These are phyloP conservation scores for Lerista edwardsae DNA, from an alignment of 2,797 vertebrate species.

Conservation along the genomic window DNA sequence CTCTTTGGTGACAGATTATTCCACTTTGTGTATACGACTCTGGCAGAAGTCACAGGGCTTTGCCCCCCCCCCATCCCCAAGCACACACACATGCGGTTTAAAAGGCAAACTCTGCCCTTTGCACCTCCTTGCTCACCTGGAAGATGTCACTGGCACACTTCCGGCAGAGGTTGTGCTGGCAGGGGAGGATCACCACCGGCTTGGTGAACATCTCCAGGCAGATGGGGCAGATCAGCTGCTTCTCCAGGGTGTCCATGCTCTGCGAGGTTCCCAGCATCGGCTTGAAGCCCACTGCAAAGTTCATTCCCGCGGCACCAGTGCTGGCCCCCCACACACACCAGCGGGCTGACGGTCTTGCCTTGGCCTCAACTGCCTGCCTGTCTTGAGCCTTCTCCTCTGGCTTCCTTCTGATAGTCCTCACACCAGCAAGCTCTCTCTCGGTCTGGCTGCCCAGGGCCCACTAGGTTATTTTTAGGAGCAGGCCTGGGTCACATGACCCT, in stretches of 20 bases:
- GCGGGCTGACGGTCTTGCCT: background rate
- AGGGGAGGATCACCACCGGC: constrained; percentile 85
- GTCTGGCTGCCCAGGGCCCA: background rate
- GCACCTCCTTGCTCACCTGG: constrained; percentile 72
- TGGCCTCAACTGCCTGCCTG: too few relatives aligned
- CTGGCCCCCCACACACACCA: background rate
- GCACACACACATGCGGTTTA: too few relatives aligned
- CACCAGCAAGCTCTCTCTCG: background rate
- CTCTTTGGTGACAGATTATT: too few relatives aligned
- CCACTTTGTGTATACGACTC: too few relatives aligned
- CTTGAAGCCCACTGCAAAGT: constrained; percentile 84
- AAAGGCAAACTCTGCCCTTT: too few relatives aligned
- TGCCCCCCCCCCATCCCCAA: background rate
- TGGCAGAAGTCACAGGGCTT: too few relatives aligned
- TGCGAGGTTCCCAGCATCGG: constrained; percentile 81
- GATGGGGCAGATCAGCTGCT: constrained; percentile 85
- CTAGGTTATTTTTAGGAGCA: constrained; percentile 64
- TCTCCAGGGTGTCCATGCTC: constrained; percentile 86
- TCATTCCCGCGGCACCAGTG: constrained; percentile 77
- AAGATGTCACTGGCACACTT: constrained; percentile 86
- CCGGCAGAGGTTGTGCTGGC: constrained; percentile 86
- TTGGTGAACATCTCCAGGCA: constrained; percentile 86
- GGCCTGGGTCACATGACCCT: constrained; percentile 1
- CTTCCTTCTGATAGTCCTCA: background rate
- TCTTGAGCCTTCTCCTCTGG: too few relatives aligned